Conservation (phyloP, 2,888 invertebrate genomes). For the Campoletis raptor region DNA sequence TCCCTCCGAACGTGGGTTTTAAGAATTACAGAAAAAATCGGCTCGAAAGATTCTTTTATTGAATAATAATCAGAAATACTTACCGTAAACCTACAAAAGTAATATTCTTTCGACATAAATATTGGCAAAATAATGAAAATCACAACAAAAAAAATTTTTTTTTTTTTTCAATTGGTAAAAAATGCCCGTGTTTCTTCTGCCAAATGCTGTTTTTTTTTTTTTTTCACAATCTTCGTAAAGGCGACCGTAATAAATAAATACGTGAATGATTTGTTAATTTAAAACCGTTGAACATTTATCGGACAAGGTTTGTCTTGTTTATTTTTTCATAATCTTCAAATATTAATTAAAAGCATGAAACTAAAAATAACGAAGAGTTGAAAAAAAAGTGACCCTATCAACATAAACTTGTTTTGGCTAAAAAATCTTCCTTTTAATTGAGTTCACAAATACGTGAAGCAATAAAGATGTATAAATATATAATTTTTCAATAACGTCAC, state of each 20-base stretch:
- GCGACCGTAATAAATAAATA: neutral
- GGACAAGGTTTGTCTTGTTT: neutral
- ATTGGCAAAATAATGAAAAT: neutral
- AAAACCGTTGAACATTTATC: neutral
- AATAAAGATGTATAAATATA: neutral
- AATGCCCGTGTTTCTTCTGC: neutral
- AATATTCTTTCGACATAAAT: neutral
- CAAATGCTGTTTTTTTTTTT: neutral
- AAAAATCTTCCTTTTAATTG: neutral
- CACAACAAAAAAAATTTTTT: neutral
- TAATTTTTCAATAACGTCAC: slow-evolving; percentile 23
- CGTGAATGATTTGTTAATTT: neutral
- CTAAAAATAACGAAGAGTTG: neutral
- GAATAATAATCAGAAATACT: neutral
- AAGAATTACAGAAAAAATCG: neutral
- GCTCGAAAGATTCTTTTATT: neutral
- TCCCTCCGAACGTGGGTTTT: neutral
- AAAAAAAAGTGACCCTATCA: neutral
- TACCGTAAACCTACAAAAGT: neutral
- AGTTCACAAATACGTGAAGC: neutral
- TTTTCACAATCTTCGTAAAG: too few relatives aligned
- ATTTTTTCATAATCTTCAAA: neutral
- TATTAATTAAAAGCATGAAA: neutral
- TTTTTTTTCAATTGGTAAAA: neutral
- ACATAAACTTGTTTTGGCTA: neutral